Percentiles rank a stretch among this genome's conserved stretches.
Evolutionary conservation across 2,113 vertebrate genomes (phyloP).

Genomic region (Globicephala melas): DNA sequence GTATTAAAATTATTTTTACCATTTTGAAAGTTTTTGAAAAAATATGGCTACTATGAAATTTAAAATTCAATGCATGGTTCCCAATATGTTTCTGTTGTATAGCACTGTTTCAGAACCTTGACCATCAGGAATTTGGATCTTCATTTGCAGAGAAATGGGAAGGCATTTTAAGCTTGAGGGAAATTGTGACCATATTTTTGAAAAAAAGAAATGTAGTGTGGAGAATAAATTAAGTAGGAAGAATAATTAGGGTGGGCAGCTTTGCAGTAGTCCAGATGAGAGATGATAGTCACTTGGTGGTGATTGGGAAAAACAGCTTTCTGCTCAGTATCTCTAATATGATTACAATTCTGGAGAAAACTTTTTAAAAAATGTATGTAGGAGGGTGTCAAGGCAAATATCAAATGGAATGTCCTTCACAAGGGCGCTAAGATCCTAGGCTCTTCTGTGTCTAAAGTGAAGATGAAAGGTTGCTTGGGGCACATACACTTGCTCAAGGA

Average conservation of each 20-base stretch:
- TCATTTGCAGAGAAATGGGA: constrained; percentile 2
- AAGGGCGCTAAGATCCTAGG: background rate
- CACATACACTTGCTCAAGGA: background rate
- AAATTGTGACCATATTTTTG: background rate
- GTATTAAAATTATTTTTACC: background rate
- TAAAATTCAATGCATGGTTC: background rate
- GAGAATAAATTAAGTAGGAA: background rate
- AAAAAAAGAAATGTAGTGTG: background rate
- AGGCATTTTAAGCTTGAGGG: background rate
- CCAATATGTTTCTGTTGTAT: background rate
- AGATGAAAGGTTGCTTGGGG: background rate
- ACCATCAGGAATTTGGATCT: background rate
- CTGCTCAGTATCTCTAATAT: background rate
- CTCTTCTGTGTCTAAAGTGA: background rate
- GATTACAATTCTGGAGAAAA: background rate
- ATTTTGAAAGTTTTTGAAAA: background rate
- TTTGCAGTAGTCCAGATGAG: background rate
- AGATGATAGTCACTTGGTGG: background rate
- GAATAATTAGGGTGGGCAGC: background rate
- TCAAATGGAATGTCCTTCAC: background rate
- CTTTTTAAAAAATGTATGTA: background rate
- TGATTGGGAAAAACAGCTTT: background rate
- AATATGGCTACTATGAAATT: background rate
- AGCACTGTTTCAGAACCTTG: background rate
- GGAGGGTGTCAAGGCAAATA: background rate